phyloP scores from a whole-genome alignment of 1,140 invertebrate species.

The Lordiphosa stackelbergi region DNA sequence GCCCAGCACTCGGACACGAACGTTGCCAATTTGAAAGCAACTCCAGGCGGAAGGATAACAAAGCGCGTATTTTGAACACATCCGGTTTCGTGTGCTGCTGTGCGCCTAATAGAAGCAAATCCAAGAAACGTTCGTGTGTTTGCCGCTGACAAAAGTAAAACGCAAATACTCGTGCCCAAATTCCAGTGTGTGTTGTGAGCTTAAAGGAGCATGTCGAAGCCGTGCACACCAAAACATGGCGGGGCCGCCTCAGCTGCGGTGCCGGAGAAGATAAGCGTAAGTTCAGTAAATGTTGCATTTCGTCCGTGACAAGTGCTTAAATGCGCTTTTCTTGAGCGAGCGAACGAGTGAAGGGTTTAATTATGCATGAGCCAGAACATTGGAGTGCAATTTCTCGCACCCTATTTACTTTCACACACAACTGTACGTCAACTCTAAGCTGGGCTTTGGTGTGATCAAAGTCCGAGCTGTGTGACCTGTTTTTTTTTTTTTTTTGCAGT shows the following conservation, averaged over 20 bases:
- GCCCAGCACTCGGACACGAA: slow-evolving; percentile 41
- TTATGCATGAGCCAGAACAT: slow-evolving; percentile 24
- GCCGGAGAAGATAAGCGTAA: slow-evolving; percentile 65
- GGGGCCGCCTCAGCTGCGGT: slow-evolving; percentile 20
- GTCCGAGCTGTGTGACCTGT: background rate
- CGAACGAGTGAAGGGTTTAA: slow-evolving; percentile 26
- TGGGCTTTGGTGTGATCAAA: slow-evolving; percentile 5
- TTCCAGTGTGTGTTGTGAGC: slow-evolving; percentile 24
- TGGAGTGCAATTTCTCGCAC: slow-evolving; percentile 22
- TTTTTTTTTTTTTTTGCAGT: background rate
- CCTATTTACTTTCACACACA: slow-evolving; percentile 10
- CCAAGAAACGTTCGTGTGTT: slow-evolving; percentile 56
- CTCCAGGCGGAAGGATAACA: background rate
- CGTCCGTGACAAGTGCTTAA: slow-evolving; percentile 11
- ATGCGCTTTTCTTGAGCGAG: slow-evolving; percentile 17
- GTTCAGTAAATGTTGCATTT: slow-evolving; percentile 21
- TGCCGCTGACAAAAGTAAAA: slow-evolving; percentile 21
- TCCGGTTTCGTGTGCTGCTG: slow-evolving; percentile 40
- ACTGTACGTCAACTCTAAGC: slow-evolving; percentile 21
- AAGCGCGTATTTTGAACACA: slow-evolving; percentile 16
- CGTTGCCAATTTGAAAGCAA: slow-evolving; percentile 17
- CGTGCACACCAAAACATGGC: slow-evolving; percentile 57
- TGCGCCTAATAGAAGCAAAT: slow-evolving; percentile 53
- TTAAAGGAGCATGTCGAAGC: slow-evolving; percentile 52
- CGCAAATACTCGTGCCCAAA: slow-evolving; percentile 15